These are phyloP conservation scores for Miopithecus talapoin DNA, from an alignment of 2,797 vertebrate species.

Conservation along the genomic window DNA sequence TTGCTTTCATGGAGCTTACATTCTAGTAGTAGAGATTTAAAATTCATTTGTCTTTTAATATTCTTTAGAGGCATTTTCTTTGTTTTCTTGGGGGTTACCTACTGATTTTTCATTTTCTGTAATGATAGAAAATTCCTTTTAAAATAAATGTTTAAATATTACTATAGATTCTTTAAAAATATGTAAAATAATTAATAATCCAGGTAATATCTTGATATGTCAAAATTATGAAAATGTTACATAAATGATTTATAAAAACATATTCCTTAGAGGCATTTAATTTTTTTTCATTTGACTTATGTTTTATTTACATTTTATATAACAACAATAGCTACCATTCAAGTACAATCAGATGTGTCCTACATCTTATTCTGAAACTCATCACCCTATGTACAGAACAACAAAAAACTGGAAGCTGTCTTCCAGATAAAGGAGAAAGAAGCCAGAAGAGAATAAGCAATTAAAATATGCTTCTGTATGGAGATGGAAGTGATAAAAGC, in stretches of 20 bases:
- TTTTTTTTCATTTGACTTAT: neutral
- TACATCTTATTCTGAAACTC: conserved; percentile 7
- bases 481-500: conserved; percentile 13
- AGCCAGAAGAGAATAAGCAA: conserved; percentile 40
- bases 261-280: conserved; percentile 6
- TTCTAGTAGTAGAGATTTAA: neutral
- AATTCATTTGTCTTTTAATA: neutral
- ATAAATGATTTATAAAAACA: neutral
- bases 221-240: neutral
- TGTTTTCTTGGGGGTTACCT: neutral
- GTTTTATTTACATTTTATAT: conserved; percentile 45
- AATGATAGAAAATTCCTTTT: neutral
- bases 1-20: neutral
- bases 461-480: conserved; percentile 6
- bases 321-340: conserved; percentile 23
- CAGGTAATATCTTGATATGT: neutral
- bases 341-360: conserved; percentile 7
- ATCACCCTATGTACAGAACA: neutral
- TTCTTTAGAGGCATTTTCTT: neutral
- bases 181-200: neutral
- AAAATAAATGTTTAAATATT: conserved; percentile 5
- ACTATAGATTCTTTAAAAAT: neutral
- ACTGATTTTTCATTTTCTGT: neutral
- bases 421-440: conserved; percentile 46
- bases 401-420: neutral